These are phyloP conservation scores for Ageneiosus marmoratus DNA, from an alignment of 2,113 vertebrate species.

Conservation along the genomic window DNA sequence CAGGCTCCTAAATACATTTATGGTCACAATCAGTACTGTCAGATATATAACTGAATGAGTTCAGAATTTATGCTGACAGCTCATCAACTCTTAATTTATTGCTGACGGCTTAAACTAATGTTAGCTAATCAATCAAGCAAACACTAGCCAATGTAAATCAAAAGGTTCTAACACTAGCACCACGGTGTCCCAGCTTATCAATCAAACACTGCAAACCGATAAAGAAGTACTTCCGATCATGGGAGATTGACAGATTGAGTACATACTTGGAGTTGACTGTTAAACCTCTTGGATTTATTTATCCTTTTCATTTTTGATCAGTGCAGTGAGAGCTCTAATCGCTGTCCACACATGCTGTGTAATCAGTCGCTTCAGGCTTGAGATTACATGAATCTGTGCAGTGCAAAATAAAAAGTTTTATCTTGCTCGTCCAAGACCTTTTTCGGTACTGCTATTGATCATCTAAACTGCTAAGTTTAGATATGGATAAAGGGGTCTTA, in stretches of 20 bases:
- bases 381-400: slow-evolving; percentile 25
- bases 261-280: slow-evolving; percentile 4
- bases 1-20: not conserved
- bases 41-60: slow-evolving; percentile 8
- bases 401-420: not conserved
- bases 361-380: slow-evolving; percentile 38
- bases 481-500: no score
- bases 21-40: not conserved
- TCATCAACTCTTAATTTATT: slow-evolving; percentile 14
- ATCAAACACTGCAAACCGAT: slow-evolving; percentile 15
- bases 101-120: not conserved
- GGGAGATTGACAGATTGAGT: slow-evolving; percentile 23
- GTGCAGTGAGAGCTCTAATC: not conserved
- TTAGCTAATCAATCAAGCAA: slow-evolving; percentile 10
- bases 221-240: not conserved
- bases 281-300: not conserved
- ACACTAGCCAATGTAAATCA: slow-evolving; percentile 6
- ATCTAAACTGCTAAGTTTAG: not conserved
- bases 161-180: not conserved
- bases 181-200: slow-evolving; percentile 7
- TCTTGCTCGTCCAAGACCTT: not conserved
- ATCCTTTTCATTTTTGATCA: slow-evolving; percentile 37
- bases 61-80: slow-evolving; percentile 4
- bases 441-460: not conserved
- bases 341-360: slow-evolving; percentile 12